Percentiles rank a stretch among this genome's conserved stretches.
phyloP scores from a whole-genome alignment of 1,140 invertebrate genomes.

The Gonatopus flavifemur region DNA sequence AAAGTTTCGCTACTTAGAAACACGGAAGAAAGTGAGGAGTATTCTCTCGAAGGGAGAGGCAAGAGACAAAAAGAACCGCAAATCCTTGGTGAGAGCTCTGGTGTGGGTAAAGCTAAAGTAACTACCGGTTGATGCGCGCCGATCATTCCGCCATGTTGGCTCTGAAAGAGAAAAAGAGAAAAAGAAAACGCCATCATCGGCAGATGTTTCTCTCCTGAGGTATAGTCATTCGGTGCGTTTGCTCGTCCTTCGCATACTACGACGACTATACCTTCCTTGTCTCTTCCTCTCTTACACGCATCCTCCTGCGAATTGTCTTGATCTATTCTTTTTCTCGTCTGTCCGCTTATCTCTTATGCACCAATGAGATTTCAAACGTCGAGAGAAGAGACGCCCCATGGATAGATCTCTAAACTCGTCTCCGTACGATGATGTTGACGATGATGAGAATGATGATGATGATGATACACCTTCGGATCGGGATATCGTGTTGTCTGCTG shows the following conservation, averaged over 20 bases:
- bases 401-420: too few relatives aligned
- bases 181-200: slow-evolving; percentile 43
- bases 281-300: too few relatives aligned
- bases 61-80: slow-evolving; percentile 53
- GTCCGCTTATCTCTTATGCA: too few relatives aligned
- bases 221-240: slow-evolving; percentile 54
- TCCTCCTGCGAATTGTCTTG: too few relatives aligned
- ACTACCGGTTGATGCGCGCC: slow-evolving; percentile 55
- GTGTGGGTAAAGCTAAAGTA: slow-evolving; percentile 51
- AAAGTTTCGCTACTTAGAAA: too few relatives aligned
- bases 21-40: slow-evolving; percentile 2
- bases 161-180: slow-evolving; percentile 48
- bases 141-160: slow-evolving; percentile 56
- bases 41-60: too few relatives aligned
- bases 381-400: background rate
- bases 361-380: background rate
- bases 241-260: slow-evolving; percentile 13
- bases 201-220: slow-evolving; percentile 51
- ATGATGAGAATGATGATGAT: too few relatives aligned
- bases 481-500: too few relatives aligned
- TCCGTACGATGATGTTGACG: too few relatives aligned
- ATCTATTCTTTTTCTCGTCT: too few relatives aligned
- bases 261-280: slow-evolving; percentile 1
- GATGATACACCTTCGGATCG: too few relatives aligned
- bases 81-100: too few relatives aligned